Percentiles rank a stretch among this genome's conserved stretches.
phyloP scores from a whole-genome alignment of 2,113 vertebrate species.

The Porphyrio hochstetteri region DNA sequence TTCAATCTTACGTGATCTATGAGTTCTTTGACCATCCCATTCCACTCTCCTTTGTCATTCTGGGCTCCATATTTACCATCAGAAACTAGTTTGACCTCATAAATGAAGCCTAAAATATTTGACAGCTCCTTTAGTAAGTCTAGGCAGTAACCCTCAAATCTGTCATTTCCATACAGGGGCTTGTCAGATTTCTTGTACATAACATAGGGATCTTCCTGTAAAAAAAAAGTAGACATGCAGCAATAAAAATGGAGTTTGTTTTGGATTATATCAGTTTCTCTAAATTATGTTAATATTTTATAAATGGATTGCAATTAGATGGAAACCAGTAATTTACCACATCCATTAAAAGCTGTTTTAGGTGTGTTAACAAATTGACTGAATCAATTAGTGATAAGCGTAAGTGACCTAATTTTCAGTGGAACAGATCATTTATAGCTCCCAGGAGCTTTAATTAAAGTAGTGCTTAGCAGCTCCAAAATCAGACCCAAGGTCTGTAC shows the following conservation, averaged over 20 bases:
- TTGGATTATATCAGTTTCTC: neutral
- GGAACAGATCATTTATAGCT: neutral
- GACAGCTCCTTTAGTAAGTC: constrained; percentile 96
- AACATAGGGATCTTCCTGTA: constrained; percentile 96
- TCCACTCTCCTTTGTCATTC: constrained; percentile 98
- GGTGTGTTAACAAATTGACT: neutral
- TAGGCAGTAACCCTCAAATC: constrained; percentile 97
- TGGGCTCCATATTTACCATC: constrained; percentile 99
- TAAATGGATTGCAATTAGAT: neutral
- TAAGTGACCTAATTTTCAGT: neutral
- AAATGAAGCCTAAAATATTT: constrained; percentile 94
- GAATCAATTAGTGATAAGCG: neutral
- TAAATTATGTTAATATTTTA: neutral
- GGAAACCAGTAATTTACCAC: neutral
- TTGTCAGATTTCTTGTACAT: constrained; percentile 99
- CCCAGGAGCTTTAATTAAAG: neutral
- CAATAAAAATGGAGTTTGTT: neutral
- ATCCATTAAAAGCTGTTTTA: neutral
- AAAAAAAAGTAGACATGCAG: neutral
- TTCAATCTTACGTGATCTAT: constrained; percentile 91
- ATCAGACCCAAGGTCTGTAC: neutral
- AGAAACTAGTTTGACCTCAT: constrained; percentile 93
- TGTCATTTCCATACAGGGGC: constrained; percentile 94
- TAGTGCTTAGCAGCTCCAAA: neutral
- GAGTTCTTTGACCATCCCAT: constrained; percentile 97